phyloP scores from a whole-genome alignment of 2,888 invertebrate genomes.

The Rhamnusium bicolor region DNA sequence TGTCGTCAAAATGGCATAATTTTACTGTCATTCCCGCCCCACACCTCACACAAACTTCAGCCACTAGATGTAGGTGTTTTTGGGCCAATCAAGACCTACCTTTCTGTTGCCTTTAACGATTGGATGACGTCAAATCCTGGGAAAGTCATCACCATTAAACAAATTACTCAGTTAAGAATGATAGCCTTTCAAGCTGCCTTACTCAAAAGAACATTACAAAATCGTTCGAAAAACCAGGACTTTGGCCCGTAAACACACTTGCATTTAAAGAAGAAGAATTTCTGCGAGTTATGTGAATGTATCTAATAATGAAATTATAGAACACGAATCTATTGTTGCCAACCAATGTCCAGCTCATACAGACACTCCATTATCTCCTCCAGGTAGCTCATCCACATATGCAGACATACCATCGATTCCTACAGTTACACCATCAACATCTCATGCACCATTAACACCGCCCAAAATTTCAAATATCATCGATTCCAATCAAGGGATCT shows the following conservation, averaged over 20 bases:
- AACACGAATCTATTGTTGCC: not conserved
- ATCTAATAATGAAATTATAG: not conserved
- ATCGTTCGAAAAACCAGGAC: conserved; percentile 50
- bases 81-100: conserved; percentile 55
- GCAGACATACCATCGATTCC: not conserved
- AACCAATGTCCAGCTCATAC: not conserved
- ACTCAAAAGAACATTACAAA: conserved; percentile 46
- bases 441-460: not conserved
- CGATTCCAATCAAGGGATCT: not conserved
- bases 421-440: not conserved
- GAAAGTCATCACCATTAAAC: conserved; percentile 53
- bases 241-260: conserved; percentile 52
- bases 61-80: not conserved
- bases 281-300: conserved; percentile 38
- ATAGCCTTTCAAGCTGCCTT: conserved; percentile 38
- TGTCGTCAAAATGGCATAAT: conserved; percentile 63
- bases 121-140: conserved; percentile 55
- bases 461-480: too few relatives aligned
- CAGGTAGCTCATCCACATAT: not conserved
- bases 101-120: conserved; percentile 50
- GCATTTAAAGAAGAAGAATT: conserved; percentile 49
- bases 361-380: not conserved
- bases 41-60: not conserved
- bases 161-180: conserved; percentile 43
- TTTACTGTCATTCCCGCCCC: conserved; percentile 62